These are phyloP conservation scores for Perizoma flavofasciatum DNA, from an alignment of 2,888 invertebrate genomes.

Conservation along the genomic window DNA sequence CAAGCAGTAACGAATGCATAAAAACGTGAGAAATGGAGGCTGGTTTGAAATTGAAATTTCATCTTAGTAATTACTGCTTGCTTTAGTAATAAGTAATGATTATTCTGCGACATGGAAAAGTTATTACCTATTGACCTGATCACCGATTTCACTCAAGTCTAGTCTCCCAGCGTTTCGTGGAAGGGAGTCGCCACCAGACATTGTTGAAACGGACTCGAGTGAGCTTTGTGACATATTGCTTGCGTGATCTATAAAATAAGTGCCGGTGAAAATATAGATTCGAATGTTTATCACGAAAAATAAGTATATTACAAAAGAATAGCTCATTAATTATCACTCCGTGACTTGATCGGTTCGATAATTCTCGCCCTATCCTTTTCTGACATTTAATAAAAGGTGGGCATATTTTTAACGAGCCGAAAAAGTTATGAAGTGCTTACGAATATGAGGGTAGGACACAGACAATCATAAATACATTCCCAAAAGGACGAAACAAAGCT, in stretches of 20 bases:
- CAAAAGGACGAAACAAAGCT: conserved; percentile 11
- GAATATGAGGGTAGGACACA: not conserved
- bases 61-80: not conserved
- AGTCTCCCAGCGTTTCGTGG: conserved; percentile 68
- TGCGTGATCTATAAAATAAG: conserved; percentile 79
- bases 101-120: not conserved
- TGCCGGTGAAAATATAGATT: conserved; percentile 11
- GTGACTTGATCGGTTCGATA: too few relatives aligned
- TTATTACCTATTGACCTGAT: conserved; percentile 79
- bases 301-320: too few relatives aligned
- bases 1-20: not conserved
- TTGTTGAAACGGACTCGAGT: conserved; percentile 89
- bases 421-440: not conserved
- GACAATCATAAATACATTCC: conserved; percentile 8
- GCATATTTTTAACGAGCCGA: too few relatives aligned
- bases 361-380: too few relatives aligned
- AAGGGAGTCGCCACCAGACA: conserved; percentile 85
- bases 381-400: too few relatives aligned
- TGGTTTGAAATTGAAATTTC: too few relatives aligned
- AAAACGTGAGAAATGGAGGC: not conserved
- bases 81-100: not conserved
- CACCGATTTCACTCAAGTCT: conserved; percentile 76
- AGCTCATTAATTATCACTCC: too few relatives aligned
- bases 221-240: conserved; percentile 91
- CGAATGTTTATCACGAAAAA: not conserved